These are phyloP conservation scores for Acromyrmex heyeri DNA, from an alignment of 1,140 invertebrate species.

Conservation along the genomic window DNA sequence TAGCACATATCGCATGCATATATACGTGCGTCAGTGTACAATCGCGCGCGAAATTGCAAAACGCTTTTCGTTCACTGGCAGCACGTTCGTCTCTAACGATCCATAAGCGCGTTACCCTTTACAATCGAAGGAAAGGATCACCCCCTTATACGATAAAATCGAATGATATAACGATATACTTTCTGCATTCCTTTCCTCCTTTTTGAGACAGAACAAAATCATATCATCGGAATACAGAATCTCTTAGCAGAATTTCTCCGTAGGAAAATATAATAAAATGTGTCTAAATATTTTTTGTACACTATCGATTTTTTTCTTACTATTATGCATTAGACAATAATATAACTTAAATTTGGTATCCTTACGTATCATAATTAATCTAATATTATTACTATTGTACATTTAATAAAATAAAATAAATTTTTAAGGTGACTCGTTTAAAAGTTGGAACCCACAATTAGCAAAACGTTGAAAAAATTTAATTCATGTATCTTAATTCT, in stretches of 20 bases:
- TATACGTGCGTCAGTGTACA: slow-evolving; percentile 26
- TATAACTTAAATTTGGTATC: no score
- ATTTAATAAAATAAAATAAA: no score
- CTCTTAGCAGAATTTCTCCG: no score
- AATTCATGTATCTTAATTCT: no score
- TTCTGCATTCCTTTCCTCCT: not conserved
- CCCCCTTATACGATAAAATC: not conserved
- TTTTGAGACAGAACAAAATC: not conserved
- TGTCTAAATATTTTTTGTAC: not conserved
- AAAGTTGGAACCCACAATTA: no score
- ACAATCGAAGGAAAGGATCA: not conserved
- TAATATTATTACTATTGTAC: no score
- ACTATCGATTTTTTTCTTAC: no score
- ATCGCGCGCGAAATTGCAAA: slow-evolving; percentile 60
- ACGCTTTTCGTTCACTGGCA: slow-evolving; percentile 26
- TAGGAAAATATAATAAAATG: not conserved
- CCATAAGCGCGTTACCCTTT: slow-evolving; percentile 54
- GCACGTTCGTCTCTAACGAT: slow-evolving; percentile 60
- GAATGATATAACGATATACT: slow-evolving; percentile 5
- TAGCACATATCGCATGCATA: not conserved
- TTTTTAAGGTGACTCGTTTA: no score
- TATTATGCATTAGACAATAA: no score
- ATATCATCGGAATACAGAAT: not conserved
- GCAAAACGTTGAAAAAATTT: no score
- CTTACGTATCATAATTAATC: no score